Conservation (phyloP, 35 echinoderm and acorn worm species). For the Chiridota heheva region DNA sequence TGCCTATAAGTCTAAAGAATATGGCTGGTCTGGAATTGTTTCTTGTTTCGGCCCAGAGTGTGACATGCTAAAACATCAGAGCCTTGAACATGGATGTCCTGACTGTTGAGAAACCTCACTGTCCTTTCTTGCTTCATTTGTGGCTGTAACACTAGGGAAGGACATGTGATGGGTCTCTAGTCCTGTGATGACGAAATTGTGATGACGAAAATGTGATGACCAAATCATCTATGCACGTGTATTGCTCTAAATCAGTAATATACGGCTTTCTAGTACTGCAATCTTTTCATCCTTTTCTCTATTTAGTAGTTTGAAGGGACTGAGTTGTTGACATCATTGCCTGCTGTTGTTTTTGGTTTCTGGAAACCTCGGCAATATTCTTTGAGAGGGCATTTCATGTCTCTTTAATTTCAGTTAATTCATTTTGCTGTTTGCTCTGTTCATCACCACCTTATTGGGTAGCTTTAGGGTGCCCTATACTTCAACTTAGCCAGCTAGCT, state of each 20-base stretch:
- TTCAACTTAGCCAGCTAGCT: background rate
- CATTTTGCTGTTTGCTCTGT: background rate
- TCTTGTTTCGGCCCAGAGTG: no score
- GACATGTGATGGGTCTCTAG: background rate
- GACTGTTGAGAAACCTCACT: no score
- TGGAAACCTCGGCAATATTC: constrained; percentile 16
- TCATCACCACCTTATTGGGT: background rate
- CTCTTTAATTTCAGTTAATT: constrained; percentile 11
- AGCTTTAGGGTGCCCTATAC: background rate
- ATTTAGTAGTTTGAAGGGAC: background rate
- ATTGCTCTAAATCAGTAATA: constrained; percentile 5
- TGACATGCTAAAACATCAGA: background rate
- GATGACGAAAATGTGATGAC: no score
- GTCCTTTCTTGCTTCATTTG: background rate
- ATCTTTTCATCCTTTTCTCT: constrained; percentile 5
- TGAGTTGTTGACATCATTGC: constrained; percentile 16
- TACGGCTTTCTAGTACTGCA: background rate
- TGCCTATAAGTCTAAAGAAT: constrained; percentile 10
- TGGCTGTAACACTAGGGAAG: background rate
- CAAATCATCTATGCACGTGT: constrained; percentile 6
- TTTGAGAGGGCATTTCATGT: background rate
- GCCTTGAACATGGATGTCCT: no score
- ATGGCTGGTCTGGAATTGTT: no score
- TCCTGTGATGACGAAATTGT: no score
- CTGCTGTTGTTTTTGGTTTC: constrained; percentile 9